Conservation (phyloP, 2,797 vertebrate species). For the Cossypha caffra region DNA sequence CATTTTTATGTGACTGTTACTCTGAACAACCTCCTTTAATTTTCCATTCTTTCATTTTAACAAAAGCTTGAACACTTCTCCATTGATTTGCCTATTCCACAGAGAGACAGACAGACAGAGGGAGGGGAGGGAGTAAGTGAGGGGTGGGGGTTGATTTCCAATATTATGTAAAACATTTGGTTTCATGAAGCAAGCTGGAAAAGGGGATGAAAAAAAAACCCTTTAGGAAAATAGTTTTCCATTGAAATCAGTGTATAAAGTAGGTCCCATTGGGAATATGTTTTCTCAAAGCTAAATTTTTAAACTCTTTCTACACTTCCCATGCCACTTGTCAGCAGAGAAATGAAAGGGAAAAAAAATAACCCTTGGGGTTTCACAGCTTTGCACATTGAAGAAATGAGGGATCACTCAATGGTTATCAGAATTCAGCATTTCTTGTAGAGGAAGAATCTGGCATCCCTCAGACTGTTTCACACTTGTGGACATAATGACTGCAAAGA, state of each 20-base stretch:
- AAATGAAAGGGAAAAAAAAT: constrained; percentile 68
- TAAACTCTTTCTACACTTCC: constrained; percentile 63
- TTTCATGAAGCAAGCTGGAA: constrained; percentile 56
- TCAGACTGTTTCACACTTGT: constrained; percentile 33
- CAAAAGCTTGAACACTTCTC: constrained; percentile 58
- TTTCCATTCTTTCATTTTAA: constrained; percentile 71
- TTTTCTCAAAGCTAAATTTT: constrained; percentile 66
- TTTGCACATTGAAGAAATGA: constrained; percentile 68
- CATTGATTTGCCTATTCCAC: constrained; percentile 59
- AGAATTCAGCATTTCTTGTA: constrained; percentile 46
- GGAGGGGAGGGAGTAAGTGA: background rate
- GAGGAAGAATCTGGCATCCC: constrained; percentile 24
- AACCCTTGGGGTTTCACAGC: constrained; percentile 66
- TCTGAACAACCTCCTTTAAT: constrained; percentile 55
- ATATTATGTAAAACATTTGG: constrained; percentile 69
- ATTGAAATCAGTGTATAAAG: constrained; percentile 45
- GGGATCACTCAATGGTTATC: constrained; percentile 59
- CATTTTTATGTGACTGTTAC: constrained; percentile 60
- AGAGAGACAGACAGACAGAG: constrained; percentile 13
- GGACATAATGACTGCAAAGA: background rate
- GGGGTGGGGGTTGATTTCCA: constrained; percentile 45
- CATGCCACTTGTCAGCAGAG: constrained; percentile 64
- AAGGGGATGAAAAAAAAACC: constrained; percentile 31
- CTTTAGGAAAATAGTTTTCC: constrained; percentile 46
- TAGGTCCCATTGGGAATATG: constrained; percentile 24